These are phyloP conservation scores for Liparis tanakae DNA, from an alignment of 2,797 vertebrate genomes.

Conservation along the genomic window DNA sequence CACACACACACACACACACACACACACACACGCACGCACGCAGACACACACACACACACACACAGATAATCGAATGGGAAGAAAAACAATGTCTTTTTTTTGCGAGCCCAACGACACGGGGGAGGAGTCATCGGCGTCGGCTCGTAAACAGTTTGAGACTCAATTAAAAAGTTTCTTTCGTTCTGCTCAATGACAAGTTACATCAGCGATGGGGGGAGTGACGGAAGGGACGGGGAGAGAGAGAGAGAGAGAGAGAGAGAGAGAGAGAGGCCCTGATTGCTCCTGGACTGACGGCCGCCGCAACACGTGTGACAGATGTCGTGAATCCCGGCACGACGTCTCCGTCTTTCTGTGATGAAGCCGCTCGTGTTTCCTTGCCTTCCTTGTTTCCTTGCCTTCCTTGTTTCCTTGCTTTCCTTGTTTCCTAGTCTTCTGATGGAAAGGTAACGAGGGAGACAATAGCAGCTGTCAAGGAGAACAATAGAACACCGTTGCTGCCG, in stretches of 20 bases:
- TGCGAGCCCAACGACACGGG: constrained; percentile 55
- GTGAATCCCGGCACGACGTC: constrained; percentile 37
- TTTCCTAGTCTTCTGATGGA: constrained; percentile 54
- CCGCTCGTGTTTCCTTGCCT: not conserved
- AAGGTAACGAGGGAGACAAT: constrained; percentile 59
- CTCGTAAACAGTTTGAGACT: constrained; percentile 71
- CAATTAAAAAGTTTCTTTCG: constrained; percentile 79
- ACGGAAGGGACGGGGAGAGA: constrained; percentile 62
- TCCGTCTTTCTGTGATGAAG: constrained; percentile 58
- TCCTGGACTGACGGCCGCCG: constrained; percentile 64
- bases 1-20: not conserved
- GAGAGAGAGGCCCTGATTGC: constrained; percentile 70
- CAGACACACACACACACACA: not conserved
- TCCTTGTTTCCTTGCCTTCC: constrained; percentile 19
- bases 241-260: constrained; percentile 31
- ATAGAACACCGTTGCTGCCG: constrained; percentile 38
- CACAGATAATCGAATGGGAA: constrained; percentile 39
- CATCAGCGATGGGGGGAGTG: constrained; percentile 70
- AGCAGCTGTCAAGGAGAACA: constrained; percentile 60
- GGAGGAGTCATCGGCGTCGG: constrained; percentile 64
- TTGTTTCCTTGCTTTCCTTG: too few relatives aligned
- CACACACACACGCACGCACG: not conserved
- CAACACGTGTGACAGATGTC: constrained; percentile 43
- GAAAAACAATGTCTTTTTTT: constrained; percentile 53
- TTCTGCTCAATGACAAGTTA: constrained; percentile 75